Conservation (phyloP, 2,113 vertebrate genomes). For the Tauraco erythrolophus region DNA sequence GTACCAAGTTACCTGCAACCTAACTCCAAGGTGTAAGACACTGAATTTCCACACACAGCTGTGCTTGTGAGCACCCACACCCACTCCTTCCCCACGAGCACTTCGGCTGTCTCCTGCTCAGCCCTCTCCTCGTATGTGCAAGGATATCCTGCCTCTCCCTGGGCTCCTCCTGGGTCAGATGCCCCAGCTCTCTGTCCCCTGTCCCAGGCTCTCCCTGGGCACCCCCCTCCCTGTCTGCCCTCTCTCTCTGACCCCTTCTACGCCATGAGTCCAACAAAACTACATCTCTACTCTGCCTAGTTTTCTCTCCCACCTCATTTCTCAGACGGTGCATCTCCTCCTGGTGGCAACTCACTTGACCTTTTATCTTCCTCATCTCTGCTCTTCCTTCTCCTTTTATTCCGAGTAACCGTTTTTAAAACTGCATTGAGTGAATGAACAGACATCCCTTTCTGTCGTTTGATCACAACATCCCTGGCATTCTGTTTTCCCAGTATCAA, state of each 20-base stretch:
- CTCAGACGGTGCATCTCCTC: background rate
- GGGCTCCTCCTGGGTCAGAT: accelerated
- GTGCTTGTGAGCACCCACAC: accelerated
- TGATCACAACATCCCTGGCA: background rate
- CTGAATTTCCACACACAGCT: background rate
- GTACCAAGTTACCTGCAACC: background rate
- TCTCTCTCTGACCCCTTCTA: accelerated
- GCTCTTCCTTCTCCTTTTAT: background rate
- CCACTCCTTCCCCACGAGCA: background rate
- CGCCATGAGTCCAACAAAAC: background rate
- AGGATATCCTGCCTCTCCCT: background rate
- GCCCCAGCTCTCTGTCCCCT: background rate
- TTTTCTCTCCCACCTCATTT: background rate
- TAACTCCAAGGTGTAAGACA: background rate
- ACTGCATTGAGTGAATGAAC: background rate
- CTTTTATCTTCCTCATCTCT: background rate
- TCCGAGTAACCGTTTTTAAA: background rate
- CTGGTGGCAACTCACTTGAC: background rate
- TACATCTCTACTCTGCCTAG: background rate
- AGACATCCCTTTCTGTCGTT: background rate
- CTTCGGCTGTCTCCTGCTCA: accelerated
- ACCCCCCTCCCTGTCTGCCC: background rate
- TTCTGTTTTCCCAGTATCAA: background rate
- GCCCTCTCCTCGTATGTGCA: accelerated
- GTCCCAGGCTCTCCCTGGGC: background rate